Percentiles rank a stretch among this genome's conserved stretches.
Evolutionary conservation across 2,888 invertebrate species (phyloP).

Genomic region (Phytoseiulus persimilis): DNA sequence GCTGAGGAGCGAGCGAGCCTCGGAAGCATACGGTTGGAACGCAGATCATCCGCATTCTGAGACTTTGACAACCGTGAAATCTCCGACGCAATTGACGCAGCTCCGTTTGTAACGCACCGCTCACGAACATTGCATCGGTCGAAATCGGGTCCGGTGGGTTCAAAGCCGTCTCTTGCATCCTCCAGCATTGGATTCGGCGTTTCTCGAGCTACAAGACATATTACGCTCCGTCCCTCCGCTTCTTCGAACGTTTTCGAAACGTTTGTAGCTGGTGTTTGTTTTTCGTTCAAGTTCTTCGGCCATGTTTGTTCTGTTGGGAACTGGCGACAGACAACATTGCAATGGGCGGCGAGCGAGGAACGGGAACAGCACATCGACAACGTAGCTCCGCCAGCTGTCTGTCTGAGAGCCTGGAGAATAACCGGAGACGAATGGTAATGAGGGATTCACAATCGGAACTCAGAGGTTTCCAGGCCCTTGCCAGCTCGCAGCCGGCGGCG

Average conservation of each 20-base stretch:
- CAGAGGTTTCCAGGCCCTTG: neutral
- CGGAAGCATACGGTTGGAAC: too few relatives aligned
- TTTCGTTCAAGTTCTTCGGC: neutral
- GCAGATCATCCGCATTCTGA: too few relatives aligned
- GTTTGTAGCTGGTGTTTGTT: neutral
- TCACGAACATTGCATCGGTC: too few relatives aligned
- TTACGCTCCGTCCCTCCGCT: neutral
- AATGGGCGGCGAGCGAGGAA: neutral
- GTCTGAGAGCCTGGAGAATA: neutral
- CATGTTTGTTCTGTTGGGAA: neutral
- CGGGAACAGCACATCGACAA: neutral
- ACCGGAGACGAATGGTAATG: neutral
- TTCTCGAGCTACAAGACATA: neutral
- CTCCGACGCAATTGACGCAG: too few relatives aligned
- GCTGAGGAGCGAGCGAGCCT: too few relatives aligned
- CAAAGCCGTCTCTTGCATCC: neutral
- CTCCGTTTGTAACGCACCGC: too few relatives aligned
- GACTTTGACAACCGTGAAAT: too few relatives aligned
- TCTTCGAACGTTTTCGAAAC: neutral
- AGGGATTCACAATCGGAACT: neutral
- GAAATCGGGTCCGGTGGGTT: neutral
- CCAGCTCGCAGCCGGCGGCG: neutral
- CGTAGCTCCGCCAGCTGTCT: too few relatives aligned
- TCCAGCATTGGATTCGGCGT: neutral
- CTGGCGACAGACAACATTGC: neutral